These are phyloP conservation scores for Electrophaes corylata DNA, from an alignment of 2,888 invertebrate species.

Conservation along the genomic window DNA sequence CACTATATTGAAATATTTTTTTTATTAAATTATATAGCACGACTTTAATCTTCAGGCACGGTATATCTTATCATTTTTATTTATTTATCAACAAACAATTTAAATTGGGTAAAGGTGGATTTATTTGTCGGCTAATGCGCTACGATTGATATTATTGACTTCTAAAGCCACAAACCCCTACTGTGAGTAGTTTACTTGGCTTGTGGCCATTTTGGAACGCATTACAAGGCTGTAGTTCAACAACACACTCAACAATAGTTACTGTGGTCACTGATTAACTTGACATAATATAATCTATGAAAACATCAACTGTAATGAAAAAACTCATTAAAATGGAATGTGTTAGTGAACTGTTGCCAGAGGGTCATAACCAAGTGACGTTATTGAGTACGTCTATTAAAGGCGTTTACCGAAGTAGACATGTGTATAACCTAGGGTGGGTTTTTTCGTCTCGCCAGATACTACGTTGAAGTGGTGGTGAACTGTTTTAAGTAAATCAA, in stretches of 20 bases:
- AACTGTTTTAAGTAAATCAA: not conserved
- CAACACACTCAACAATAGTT: not conserved
- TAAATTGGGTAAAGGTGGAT: not conserved
- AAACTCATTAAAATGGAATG: not conserved
- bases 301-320: not conserved
- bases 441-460: constrained; percentile 10
- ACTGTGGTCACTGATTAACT: not conserved
- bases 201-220: constrained; percentile 2
- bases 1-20: too few species aligned
- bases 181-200: constrained; percentile 3
- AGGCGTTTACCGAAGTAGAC: constrained; percentile 27
- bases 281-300: not conserved
- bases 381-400: not conserved
- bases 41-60: too few species aligned
- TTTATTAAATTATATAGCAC: too few species aligned
- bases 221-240: not conserved
- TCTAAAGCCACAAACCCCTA: not conserved
- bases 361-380: constrained; percentile 8
- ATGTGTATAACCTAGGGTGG: constrained; percentile 2
- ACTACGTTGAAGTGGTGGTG: constrained; percentile 28
- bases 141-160: not conserved
- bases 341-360: not conserved
- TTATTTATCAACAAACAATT: too few species aligned
- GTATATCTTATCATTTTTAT: too few species aligned
- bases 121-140: not conserved